Evolutionary conservation across 1,140 invertebrate species (phyloP).

Genomic region (Lordiphosa mommai): DNA sequence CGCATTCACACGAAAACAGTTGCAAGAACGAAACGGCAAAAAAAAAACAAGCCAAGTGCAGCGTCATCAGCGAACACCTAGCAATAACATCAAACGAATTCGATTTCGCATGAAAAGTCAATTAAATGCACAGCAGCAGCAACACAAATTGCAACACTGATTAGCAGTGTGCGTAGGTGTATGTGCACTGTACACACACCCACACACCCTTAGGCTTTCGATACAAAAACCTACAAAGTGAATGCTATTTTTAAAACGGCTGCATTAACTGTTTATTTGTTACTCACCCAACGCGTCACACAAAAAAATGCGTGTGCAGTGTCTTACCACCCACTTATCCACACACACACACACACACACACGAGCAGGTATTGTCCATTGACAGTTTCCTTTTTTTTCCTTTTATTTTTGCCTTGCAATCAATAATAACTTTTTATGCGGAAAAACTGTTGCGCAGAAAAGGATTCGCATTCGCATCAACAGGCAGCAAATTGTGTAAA

Average conservation of each 20-base stretch:
- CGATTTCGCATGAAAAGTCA: conserved; percentile 10
- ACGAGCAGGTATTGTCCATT: too few species aligned
- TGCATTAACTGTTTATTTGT: conserved; percentile 10
- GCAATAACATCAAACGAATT: neutral
- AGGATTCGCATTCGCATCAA: neutral
- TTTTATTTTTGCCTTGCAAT: conserved; percentile 1
- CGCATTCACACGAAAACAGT: too few species aligned
- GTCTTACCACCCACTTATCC: neutral
- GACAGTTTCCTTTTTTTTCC: too few species aligned
- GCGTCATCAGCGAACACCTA: neutral
- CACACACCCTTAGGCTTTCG: neutral
- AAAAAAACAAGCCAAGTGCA: too few species aligned
- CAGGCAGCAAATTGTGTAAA: conserved; percentile 8
- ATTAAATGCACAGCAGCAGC: conserved; percentile 2
- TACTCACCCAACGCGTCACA: neutral
- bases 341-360: neutral
- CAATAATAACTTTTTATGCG: conserved; percentile 7
- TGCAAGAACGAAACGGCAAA: too few species aligned
- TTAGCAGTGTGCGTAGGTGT: neutral
- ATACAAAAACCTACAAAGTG: neutral
- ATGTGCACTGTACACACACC: too few species aligned
- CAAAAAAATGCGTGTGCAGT: neutral
- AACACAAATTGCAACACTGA: conserved; percentile 1
- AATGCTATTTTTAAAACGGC: conserved; percentile 2
- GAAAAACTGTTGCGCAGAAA: neutral